A percentile compares a stretch with the other conserved stretches of the same genome.
These are phyloP conservation scores for Exaiptasia diaphana DNA, from an alignment of 64 coral and sea anemone genomes.

Conservation along the genomic window DNA sequence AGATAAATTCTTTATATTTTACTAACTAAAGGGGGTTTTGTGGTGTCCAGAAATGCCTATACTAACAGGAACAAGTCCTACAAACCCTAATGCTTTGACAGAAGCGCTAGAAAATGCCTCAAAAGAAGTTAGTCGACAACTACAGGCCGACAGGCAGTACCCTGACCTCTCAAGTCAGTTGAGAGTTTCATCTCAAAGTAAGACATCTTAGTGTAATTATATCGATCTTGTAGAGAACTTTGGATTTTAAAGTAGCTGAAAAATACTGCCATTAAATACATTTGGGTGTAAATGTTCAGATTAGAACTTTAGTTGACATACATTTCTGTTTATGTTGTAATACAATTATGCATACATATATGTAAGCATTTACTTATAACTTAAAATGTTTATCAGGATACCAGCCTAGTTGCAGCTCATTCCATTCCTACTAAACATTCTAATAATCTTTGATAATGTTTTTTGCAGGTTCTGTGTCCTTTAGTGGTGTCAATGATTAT, in stretches of 20 bases:
- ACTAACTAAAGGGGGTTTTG: conserved; percentile 1
- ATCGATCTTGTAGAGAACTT: neutral
- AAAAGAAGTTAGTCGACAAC: conserved; percentile 89
- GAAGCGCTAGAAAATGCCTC: conserved; percentile 85
- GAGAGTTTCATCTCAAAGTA: conserved; percentile 69
- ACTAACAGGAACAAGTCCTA: conserved; percentile 35
- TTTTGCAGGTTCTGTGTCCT: conserved; percentile 31
- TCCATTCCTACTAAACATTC: too few relatives aligned
- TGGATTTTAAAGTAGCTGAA: neutral
- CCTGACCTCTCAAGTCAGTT: conserved; percentile 82
- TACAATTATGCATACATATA: too few relatives aligned
- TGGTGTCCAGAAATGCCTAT: conserved; percentile 64
- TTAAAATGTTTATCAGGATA: too few relatives aligned
- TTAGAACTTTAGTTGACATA: too few relatives aligned
- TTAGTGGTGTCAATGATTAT: conserved; percentile 95
- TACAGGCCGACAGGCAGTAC: conserved; percentile 76
- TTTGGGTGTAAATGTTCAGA: neutral
- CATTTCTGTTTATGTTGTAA: too few relatives aligned
- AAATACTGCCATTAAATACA: neutral
- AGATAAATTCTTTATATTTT: neutral
- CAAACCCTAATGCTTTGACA: conserved; percentile 30
- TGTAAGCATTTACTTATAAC: too few relatives aligned
- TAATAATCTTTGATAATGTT: neutral
- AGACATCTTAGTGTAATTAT: neutral
- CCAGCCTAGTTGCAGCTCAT: too few relatives aligned